These are phyloP conservation scores for Callionymus lyra DNA, from an alignment of 2,113 vertebrate genomes.

Conservation along the genomic window DNA sequence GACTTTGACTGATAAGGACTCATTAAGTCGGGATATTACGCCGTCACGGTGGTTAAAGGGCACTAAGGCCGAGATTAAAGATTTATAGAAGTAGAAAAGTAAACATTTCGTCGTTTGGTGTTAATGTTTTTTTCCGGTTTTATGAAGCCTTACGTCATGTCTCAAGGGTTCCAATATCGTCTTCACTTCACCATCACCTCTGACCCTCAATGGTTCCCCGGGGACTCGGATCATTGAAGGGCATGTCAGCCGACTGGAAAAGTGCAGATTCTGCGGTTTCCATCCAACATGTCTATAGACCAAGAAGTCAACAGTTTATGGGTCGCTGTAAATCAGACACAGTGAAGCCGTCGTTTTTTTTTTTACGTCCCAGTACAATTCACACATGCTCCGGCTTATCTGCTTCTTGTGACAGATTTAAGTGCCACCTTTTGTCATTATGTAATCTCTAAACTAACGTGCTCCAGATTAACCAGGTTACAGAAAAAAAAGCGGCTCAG, in stretches of 20 bases:
- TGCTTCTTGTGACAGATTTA: conserved; percentile 48
- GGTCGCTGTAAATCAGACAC: not conserved
- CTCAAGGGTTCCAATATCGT: conserved; percentile 21
- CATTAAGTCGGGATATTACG: conserved; percentile 23
- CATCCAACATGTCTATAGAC: conserved; percentile 4
- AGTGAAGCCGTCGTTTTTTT: not conserved
- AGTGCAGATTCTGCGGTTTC: conserved; percentile 21
- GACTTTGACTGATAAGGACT: conserved; percentile 27
- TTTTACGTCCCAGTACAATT: conserved; percentile 4
- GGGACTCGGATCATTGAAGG: conserved; percentile 16
- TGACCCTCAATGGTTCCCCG: conserved; percentile 24
- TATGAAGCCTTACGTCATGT: conserved; percentile 35
- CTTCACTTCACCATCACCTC: conserved; percentile 31
- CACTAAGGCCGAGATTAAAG: not conserved
- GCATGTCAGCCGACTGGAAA: conserved; percentile 17
- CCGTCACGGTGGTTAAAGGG: conserved; percentile 32
- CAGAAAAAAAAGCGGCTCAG: conserved; percentile 21
- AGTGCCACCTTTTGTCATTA: conserved; percentile 45
- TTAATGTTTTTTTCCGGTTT: conserved; percentile 31
- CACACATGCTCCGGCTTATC: conserved; percentile 44
- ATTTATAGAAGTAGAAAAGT: not conserved
- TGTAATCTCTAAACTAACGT: conserved; percentile 49
- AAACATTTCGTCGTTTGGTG: not conserved
- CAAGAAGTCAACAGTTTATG: conserved; percentile 3
- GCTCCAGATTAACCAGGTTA: conserved; percentile 41